A percentile compares a stretch with the other conserved stretches of the same genome.
phyloP scores from a whole-genome alignment of 2,113 vertebrate genomes.

The Hystrix cristata region DNA sequence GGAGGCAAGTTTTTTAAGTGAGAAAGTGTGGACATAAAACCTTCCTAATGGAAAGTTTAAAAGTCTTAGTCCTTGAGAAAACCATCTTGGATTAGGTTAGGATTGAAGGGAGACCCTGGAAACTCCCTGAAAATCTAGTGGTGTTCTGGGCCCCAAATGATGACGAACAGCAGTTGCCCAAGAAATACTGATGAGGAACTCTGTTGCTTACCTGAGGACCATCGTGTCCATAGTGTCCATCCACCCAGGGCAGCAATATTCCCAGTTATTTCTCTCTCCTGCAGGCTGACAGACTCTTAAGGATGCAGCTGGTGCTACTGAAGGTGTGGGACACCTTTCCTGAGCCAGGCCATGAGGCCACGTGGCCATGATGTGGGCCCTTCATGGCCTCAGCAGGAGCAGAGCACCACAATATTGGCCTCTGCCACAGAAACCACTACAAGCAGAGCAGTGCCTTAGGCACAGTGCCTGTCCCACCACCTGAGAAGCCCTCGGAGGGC shows the following conservation, averaged over 20 bases:
- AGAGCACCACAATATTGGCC: slow-evolving; percentile 76
- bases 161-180: neutral
- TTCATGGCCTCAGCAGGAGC: slow-evolving; percentile 88
- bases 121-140: neutral
- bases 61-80: neutral
- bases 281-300: slow-evolving; percentile 72
- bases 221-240: neutral
- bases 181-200: neutral
- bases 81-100: neutral
- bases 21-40: neutral
- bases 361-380: slow-evolving; percentile 84
- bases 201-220: neutral
- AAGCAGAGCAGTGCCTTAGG: slow-evolving; percentile 59
- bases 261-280: slow-evolving; percentile 65
- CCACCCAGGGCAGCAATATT: neutral
- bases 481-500: slow-evolving; percentile 61
- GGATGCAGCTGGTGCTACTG: slow-evolving; percentile 74
- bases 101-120: neutral
- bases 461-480: neutral
- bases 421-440: slow-evolving; percentile 73
- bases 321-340: neutral
- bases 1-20: neutral
- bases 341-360: slow-evolving; percentile 56
- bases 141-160: neutral
- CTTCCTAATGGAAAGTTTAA: neutral